A percentile compares a stretch with the other conserved stretches of the same genome.
These are phyloP conservation scores for Pemphigus obesinymphae DNA, from an alignment of 1,140 invertebrate species.

Conservation along the genomic window DNA sequence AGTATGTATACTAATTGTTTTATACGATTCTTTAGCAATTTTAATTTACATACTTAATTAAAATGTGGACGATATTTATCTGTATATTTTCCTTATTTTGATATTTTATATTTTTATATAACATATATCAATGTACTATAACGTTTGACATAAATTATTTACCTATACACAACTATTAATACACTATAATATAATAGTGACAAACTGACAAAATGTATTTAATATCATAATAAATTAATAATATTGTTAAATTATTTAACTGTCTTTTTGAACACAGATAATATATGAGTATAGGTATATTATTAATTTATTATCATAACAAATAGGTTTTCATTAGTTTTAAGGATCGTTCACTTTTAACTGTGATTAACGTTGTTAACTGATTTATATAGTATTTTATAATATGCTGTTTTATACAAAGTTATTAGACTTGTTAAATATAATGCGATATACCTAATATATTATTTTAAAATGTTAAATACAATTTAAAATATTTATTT, in stretches of 20 bases:
- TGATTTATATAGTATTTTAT: background rate
- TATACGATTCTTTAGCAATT: background rate
- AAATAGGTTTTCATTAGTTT: background rate
- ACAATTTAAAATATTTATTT: too few species aligned
- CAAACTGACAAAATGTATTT: too few species aligned
- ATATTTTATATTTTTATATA: background rate
- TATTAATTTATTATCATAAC: background rate
- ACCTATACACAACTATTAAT: too few species aligned
- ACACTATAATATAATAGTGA: background rate
- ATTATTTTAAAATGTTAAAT: too few species aligned
- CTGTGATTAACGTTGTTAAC: conserved; percentile 14
- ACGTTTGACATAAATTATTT: too few species aligned
- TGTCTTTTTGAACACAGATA: background rate
- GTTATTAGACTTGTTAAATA: background rate
- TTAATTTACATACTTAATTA: background rate
- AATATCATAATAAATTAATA: background rate
- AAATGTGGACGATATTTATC: too few species aligned
- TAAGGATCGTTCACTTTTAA: background rate
- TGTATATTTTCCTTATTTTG: background rate
- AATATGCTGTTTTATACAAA: background rate
- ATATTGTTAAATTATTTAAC: background rate
- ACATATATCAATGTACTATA: background rate
- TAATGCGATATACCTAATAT: too few species aligned
- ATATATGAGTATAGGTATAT: background rate
- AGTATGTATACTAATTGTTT: background rate